Base-by-base conservation (phyloP, 92 coral and sea anemone genomes). In the Heliopora coerulea region DNA sequence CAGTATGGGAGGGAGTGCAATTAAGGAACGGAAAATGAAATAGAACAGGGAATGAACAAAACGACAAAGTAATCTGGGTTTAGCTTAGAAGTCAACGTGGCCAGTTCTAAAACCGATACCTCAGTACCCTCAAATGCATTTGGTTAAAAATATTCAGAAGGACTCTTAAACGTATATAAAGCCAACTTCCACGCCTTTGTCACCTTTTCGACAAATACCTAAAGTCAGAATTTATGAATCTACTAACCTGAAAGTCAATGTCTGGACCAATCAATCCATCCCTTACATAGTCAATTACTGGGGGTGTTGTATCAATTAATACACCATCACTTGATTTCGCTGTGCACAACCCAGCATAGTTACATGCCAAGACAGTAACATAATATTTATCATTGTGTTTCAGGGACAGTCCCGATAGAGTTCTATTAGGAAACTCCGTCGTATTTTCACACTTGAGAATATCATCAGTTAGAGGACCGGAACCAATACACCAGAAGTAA, bases 201-300 rank as follows among this genome's bases (percentile, higher is more conserved):
- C n/a, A n/a, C n/a, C n/a, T n/a, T n/a, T n/a, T n/a, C n/a, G n/a
- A n/a, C n/a, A n/a, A n/a, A n/a, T n/a, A n/a, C n/a, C n/a, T n/a
- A n/a, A n/a, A n/a, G n/a, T n/a, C n/a, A n/a, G n/a, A n/a, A n/a
- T n/a, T n/a, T n/a, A n/a, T n/a, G n/a, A 35, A 21, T 20, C 14
- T 27, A 37, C 65, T 44, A 65, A 87, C 98, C 96, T 93, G 98
- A 41, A 63, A 89, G 74, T 93, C 96, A 79, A 93, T 93, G 30
- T 93, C 98, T 28, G 98, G 96, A 8, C 96, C 98, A 82, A 89
- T 91, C 17, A 93, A 76, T 20, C 98, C 98, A 78, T 93, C 98
- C 64, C 93, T 88, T 59, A 93, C 96, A 30, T 89, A 90, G 20
- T 78, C 74, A 88, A 93, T 80, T 0, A 73, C 78, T 40, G 98